Evolutionary conservation across 2,113 vertebrate genomes (phyloP).

Genomic region (Nematolebias whitei): DNA sequence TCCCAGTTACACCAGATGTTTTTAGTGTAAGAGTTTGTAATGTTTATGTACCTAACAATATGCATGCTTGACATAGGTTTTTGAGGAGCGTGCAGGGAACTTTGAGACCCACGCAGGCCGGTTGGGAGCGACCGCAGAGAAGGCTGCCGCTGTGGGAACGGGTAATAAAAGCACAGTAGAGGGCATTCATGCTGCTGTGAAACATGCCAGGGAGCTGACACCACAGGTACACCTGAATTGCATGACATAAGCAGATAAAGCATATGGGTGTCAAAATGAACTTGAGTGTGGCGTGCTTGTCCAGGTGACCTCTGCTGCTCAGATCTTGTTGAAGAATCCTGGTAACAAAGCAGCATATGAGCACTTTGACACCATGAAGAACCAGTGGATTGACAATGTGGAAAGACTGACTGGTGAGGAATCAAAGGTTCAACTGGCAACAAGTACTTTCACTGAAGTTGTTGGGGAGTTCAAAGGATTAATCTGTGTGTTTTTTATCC

Average conservation of each 20-base stretch:
- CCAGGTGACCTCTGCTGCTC: conserved; percentile 93
- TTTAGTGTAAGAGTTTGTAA: neutral
- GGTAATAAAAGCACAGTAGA: conserved; percentile 95
- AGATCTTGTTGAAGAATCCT: conserved; percentile 94
- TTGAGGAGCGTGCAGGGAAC: conserved; percentile 94
- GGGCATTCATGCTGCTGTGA: conserved; percentile 94
- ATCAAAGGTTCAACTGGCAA: neutral
- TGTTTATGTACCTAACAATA: neutral
- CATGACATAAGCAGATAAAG: neutral
- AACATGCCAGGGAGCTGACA: conserved; percentile 93
- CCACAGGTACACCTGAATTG: conserved; percentile 86
- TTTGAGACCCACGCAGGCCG: conserved; percentile 93
- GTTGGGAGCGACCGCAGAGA: conserved; percentile 94
- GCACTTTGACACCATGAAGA: conserved; percentile 99
- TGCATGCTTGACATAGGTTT: conserved; percentile 80
- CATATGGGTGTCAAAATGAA: neutral
- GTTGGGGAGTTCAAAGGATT: neutral
- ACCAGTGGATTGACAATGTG: conserved; percentile 98
- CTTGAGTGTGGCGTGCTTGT: conserved; percentile 9
- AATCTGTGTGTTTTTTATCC: conserved; percentile 4
- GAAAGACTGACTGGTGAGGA: conserved; percentile 94
- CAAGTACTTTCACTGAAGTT: neutral
- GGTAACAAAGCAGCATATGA: conserved; percentile 97
- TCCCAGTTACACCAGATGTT: neutral
- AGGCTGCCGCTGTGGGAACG: conserved; percentile 95